Base-by-base conservation (phyloP, 2,888 invertebrate genomes). In the Amitus sp. region DNA sequence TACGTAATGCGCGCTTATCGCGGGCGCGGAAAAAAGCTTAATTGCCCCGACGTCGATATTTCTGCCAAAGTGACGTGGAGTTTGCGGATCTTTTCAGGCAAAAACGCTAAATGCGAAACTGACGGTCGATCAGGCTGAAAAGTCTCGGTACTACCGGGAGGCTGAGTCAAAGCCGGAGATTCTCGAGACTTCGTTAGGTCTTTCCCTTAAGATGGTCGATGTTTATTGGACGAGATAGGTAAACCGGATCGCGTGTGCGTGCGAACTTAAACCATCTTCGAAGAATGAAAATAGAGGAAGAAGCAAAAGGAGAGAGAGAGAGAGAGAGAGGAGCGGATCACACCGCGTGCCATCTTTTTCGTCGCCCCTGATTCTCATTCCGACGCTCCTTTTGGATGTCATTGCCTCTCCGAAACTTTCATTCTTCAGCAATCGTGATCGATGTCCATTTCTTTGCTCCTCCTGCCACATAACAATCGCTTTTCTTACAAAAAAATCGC, bases 181-280 rank as follows among this genome's bases (percentile, higher is more conserved):
- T 57, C 52, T 49, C 53, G 58, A 62, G 49, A 62, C 66, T 64
- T 68, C 67, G 65, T 69, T 68, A 65, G 55, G 52, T 63, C 52
- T 58, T 62, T 13, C 53, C 57, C 55, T 56, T 48, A 65, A 62
- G 69, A 73, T 70, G 67, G 67, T 54, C 66, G 73, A 77, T 76
- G 76, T 79, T 78, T 80, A 79, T 80, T 79, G 76, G 74, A 76
- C 74, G 72, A 76, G 79, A 79, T 77, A 78, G 75, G 74, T 70
- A 79, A 79, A 79, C 80, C 79, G 79, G 80, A 79, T 80, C 75
- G 77, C 51, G 57, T 67, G 63, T 59, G 66, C 67, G 69, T 68
- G 69, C 68, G 70, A 70, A 67, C 69, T 66, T 59, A 62, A 71
- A 65, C 68, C 70, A 75, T 71, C 69, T 73, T 68, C 65, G 63